Base-by-base conservation (phyloP, 2,888 invertebrate species). In the Oscheius sp. region DNA sequence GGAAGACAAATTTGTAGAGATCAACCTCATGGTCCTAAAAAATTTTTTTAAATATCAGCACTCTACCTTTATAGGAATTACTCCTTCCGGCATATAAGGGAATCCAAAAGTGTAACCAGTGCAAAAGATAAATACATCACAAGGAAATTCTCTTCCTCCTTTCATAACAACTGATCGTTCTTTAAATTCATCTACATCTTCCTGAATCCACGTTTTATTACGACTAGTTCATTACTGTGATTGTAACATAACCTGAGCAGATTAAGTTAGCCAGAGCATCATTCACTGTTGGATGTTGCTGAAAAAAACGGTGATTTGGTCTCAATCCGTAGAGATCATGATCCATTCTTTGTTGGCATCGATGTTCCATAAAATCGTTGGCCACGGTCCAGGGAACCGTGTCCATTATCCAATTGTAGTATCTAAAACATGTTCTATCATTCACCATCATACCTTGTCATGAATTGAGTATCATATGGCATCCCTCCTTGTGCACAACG, bases 171-270 rank as follows among this genome's bases (percentile, higher is more conserved):
- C 90, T 36, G 95, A 95, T 67, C 97, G 96, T 74, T 97, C 97
- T 38, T 96, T 95, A 84, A 98, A 90, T 89, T 96, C 97, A 88
- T 99, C 98, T 96, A 99, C 98, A 72, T 98, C 96, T 74, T 98
- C 96, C 95, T 95, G 78, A 26, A 30, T 2, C 9, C 2, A 20
- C 20, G 14, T 5, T 9, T 62, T 8, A n/a, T 8, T 24, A 47
- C 2, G 17, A 28, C 22, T 1, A 8, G 1, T 24, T 20, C 36
- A 36, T 22, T 71, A 82, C 71, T 63, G 87, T 87, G 32, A 88
- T 74, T 1, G 77, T 84, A 22, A 88, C 81, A 32, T 81, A 73
- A 8, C 87, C 87, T 47, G 84, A 82, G 28, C 83, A 80, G 26
- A 88, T 82, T 30, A 86, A 72, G 71, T 87, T 88, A 0, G 87